Evolutionary conservation across 2,113 vertebrate species (phyloP).

Genomic region (Nannospalax galili): DNA sequence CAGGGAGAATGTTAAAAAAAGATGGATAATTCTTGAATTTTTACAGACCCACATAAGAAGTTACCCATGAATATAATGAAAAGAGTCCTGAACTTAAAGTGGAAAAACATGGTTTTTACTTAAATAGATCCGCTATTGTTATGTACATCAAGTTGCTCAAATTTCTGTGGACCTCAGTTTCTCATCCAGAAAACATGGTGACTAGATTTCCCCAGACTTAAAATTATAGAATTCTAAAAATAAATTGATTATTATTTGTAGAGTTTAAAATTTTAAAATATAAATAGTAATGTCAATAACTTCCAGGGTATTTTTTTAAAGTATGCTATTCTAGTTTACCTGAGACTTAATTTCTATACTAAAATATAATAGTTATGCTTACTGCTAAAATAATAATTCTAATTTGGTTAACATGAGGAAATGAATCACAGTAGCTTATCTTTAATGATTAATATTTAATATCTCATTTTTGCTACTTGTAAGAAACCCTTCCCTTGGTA

Average conservation of each 20-base stretch:
- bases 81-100: not conserved
- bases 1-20: not conserved
- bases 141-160: not conserved
- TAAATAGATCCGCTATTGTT: not conserved
- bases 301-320: conserved; percentile 29
- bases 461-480: conserved; percentile 24
- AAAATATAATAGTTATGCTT: conserved; percentile 31
- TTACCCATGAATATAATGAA: not conserved
- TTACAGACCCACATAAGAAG: conserved; percentile 27
- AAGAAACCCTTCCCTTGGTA: conserved; percentile 1
- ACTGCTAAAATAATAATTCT: conserved; percentile 36
- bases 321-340: conserved; percentile 8
- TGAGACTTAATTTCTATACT: not conserved
- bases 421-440: not conserved
- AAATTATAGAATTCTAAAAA: conserved; percentile 27
- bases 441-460: conserved; percentile 27
- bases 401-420: conserved; percentile 47
- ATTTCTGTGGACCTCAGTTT: not conserved
- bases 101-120: not conserved
- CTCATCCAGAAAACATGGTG: conserved; percentile 39
- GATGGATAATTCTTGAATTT: not conserved
- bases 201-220: conserved; percentile 3
- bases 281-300: not conserved
- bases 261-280: conserved; percentile 49
- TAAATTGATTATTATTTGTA: not conserved